These are phyloP conservation scores for Emys orbicularis DNA, from an alignment of 2,797 vertebrate species.

Conservation along the genomic window DNA sequence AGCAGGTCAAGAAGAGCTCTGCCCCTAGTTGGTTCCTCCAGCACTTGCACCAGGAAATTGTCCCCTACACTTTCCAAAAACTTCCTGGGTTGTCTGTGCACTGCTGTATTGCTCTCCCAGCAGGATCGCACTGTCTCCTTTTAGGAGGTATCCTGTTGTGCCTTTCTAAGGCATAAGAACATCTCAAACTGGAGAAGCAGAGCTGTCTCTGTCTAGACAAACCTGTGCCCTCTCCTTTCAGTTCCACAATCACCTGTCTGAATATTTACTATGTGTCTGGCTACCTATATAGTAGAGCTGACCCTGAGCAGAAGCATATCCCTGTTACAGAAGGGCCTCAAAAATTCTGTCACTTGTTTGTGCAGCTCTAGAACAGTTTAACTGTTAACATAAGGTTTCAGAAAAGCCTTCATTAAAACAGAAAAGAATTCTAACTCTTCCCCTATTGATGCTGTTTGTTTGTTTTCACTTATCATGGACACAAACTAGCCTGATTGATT, in stretches of 20 bases:
- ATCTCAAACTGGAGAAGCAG: background rate
- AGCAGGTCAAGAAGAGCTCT: no score
- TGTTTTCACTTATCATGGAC: background rate
- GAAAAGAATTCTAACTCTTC: rapidly evolving
- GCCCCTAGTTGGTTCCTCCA: no score
- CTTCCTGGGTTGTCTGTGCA: no score
- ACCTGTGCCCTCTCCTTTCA: background rate
- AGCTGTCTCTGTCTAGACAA: background rate
- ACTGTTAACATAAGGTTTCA: background rate
- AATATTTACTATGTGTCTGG: background rate
- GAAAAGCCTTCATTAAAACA: background rate
- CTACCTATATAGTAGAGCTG: no score
- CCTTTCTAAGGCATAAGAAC: background rate
- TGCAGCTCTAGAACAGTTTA: background rate
- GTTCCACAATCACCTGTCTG: background rate
- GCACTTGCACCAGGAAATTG: no score
- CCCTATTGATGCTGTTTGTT: background rate
- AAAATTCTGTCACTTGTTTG: background rate
- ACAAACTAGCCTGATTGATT: background rate
- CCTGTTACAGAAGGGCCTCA: background rate
- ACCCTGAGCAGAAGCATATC: no score
- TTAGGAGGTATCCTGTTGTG: background rate
- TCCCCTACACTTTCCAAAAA: no score
- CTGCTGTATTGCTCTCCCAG: no score
- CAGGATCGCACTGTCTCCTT: no score